Conservation (phyloP, 2,113 vertebrate genomes). For the Saccopteryx leptura region DNA sequence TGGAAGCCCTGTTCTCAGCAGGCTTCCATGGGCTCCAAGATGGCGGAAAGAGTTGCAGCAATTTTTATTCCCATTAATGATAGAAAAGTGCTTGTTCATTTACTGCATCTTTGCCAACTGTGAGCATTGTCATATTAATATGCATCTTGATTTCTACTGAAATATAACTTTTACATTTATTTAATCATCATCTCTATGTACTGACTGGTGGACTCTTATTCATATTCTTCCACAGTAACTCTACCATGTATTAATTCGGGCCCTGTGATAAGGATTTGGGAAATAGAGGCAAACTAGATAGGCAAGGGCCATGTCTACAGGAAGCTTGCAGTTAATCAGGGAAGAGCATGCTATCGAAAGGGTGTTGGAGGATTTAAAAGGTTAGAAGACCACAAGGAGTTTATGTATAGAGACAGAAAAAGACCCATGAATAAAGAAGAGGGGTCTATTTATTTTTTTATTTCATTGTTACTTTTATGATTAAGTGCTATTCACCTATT, state of each 20-base stretch:
- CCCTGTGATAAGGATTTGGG: background rate
- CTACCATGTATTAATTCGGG: background rate
- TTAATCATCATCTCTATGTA: background rate
- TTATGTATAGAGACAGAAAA: background rate
- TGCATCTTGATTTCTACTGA: background rate
- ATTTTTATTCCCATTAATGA: background rate
- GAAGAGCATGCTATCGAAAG: background rate
- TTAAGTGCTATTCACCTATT: background rate
- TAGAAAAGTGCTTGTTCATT: background rate
- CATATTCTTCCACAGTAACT: background rate
- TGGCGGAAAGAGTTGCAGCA: background rate
- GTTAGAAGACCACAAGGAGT: background rate
- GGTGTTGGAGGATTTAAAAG: background rate
- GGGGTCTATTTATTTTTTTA: background rate
- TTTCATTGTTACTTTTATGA: background rate
- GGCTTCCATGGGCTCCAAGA: background rate
- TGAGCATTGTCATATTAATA: background rate
- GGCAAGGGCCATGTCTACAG: background rate
- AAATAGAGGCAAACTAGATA: background rate
- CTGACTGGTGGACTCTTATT: background rate
- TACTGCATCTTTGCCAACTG: background rate
- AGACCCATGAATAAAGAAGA: background rate
- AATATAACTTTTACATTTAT: conserved; percentile 6
- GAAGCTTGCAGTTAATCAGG: background rate
- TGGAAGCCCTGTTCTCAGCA: too few relatives aligned